phyloP scores from a whole-genome alignment of 2,113 vertebrate genomes.

The Malurus melanocephalus region DNA sequence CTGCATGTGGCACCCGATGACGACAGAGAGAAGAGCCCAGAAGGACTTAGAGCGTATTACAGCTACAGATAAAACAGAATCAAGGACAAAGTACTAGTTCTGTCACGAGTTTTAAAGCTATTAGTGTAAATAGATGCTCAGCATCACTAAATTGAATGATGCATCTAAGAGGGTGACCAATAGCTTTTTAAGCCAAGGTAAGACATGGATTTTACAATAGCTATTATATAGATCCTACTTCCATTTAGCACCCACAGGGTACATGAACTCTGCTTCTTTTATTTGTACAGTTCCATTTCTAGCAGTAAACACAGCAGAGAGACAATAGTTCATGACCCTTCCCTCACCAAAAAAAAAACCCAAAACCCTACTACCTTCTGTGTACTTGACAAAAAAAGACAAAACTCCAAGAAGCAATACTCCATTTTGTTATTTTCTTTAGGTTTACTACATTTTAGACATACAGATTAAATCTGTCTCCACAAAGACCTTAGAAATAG shows the following conservation, averaged over 20 bases:
- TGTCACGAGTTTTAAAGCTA: background rate
- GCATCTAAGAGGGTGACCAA: background rate
- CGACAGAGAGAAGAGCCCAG: background rate
- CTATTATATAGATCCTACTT: background rate
- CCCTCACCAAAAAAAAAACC: background rate
- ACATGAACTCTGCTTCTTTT: background rate
- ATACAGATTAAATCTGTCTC: background rate
- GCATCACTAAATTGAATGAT: background rate
- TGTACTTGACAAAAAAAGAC: background rate
- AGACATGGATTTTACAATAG: background rate
- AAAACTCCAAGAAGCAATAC: background rate
- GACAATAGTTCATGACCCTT: background rate
- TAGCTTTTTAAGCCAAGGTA: background rate
- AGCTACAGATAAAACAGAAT: background rate
- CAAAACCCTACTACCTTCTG: background rate
- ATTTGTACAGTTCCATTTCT: background rate
- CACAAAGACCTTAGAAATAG: slow-evolving; percentile 3
- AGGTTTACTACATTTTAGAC: background rate
- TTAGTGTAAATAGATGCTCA: background rate
- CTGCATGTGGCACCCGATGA: rapidly evolving
- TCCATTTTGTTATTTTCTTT: background rate
- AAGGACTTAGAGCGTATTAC: background rate
- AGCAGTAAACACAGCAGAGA: background rate
- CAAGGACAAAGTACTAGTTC: background rate
- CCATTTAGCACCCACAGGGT: background rate